These are phyloP conservation scores for Odontomachus brunneus DNA, from an alignment of 1,140 invertebrate species.

Conservation along the genomic window DNA sequence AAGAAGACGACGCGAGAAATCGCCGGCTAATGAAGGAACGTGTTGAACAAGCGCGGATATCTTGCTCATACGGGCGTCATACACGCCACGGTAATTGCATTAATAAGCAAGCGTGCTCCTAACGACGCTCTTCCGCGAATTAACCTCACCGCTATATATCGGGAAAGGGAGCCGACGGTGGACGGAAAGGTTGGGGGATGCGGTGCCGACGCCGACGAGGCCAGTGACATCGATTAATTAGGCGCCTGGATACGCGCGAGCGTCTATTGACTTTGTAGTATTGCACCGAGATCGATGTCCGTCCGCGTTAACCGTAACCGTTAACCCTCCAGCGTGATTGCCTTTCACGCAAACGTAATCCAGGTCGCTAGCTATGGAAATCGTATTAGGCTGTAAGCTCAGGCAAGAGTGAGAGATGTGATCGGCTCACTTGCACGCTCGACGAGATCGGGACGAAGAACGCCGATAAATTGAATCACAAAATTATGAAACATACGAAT, in stretches of 20 bases:
- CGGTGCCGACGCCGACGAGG: neutral
- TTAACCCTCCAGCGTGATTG: slow-evolving; percentile 15
- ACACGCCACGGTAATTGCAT: slow-evolving; percentile 66
- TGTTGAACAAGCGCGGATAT: slow-evolving; percentile 36
- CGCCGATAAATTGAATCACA: no score
- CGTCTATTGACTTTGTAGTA: slow-evolving; percentile 23
- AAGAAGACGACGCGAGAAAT: slow-evolving; percentile 14
- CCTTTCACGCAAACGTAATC: slow-evolving; percentile 12
- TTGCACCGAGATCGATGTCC: slow-evolving; percentile 22
- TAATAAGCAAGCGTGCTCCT: slow-evolving; percentile 61
- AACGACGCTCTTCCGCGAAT: slow-evolving; percentile 58
- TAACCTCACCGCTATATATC: slow-evolving; percentile 18
- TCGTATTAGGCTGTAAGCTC: neutral
- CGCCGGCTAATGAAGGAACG: slow-evolving; percentile 45
- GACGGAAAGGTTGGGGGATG: slow-evolving; percentile 5
- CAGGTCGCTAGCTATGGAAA: neutral
- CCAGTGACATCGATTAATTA: slow-evolving; percentile 14
- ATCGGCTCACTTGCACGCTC: neutral
- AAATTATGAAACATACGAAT: no score
- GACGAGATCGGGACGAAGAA: no score
- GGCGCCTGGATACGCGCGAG: slow-evolving; percentile 9
- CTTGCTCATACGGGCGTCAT: slow-evolving; percentile 25
- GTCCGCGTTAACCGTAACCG: slow-evolving; percentile 6
- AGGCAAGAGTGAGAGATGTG: neutral
- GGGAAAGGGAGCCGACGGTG: neutral